Evolutionary conservation across 2,888 invertebrate species (phyloP).

Genomic region (Choreutis nemorana): DNA sequence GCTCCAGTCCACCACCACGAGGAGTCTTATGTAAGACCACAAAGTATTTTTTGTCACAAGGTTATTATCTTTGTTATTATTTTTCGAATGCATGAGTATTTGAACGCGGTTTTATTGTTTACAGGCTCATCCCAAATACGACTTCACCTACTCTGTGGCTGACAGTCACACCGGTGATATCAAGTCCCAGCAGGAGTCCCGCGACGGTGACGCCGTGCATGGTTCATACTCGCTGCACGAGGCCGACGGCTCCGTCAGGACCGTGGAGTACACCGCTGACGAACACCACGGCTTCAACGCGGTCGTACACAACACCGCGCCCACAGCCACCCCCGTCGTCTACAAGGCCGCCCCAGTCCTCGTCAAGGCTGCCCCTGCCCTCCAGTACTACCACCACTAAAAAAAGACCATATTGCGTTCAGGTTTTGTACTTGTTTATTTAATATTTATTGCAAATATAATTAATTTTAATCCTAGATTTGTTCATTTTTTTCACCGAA

Average conservation of each 20-base stretch:
- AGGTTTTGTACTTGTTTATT: too few relatives aligned
- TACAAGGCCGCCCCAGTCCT: constrained; percentile 18
- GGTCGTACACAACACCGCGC: constrained; percentile 24
- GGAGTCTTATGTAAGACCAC: too few relatives aligned
- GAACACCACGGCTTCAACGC: constrained; percentile 46
- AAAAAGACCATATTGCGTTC: too few relatives aligned
- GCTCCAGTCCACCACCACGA: constrained; percentile 12
- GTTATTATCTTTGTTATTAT: too few relatives aligned
- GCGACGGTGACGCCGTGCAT: constrained; percentile 60
- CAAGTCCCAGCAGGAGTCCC: constrained; percentile 51
- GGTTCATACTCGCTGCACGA: constrained; percentile 63
- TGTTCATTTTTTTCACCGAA: too few relatives aligned
- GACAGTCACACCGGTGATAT: constrained; percentile 56
- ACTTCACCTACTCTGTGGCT: constrained; percentile 48
- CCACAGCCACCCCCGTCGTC: constrained; percentile 18
- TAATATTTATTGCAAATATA: too few relatives aligned
- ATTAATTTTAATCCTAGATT: too few relatives aligned
- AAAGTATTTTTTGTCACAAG: too few relatives aligned
- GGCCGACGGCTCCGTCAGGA: constrained; percentile 55
- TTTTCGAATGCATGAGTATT: too few relatives aligned
- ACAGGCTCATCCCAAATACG: constrained; percentile 52
- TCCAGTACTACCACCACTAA: constrained; percentile 16
- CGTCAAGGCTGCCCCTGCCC: constrained; percentile 8
- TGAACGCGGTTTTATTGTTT: too few relatives aligned
- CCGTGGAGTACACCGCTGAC: constrained; percentile 56